Percentiles rank a stretch among this genome's conserved stretches.
Conservation (phyloP, 2,888 invertebrate species). For the Synergus laeviventris region DNA sequence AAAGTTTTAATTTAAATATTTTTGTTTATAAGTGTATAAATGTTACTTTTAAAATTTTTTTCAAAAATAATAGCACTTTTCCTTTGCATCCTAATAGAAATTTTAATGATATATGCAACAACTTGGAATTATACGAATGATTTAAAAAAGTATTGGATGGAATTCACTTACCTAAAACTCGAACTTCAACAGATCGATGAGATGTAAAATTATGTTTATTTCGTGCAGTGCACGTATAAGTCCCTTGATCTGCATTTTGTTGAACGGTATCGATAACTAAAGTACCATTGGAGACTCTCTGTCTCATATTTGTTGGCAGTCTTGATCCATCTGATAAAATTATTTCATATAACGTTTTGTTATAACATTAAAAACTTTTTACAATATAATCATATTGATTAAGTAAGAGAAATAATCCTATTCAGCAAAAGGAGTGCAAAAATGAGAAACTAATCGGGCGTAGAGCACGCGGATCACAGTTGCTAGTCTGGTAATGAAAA, state of each 20-base stretch:
- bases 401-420: too few species aligned
- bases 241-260: constrained; percentile 77
- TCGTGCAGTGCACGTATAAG: constrained; percentile 78
- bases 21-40: not conserved
- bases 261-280: constrained; percentile 78
- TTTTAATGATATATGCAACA: not conserved
- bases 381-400: too few species aligned
- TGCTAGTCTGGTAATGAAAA: too few species aligned
- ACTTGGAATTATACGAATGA: not conserved
- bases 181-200: constrained; percentile 74
- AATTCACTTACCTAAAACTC: constrained; percentile 74
- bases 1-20: not conserved
- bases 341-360: not conserved
- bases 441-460: too few species aligned
- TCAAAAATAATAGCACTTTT: too few species aligned
- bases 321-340: constrained; percentile 75
- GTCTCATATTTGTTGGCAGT: constrained; percentile 79
- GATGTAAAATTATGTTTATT: constrained; percentile 77
- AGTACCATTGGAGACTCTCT: constrained; percentile 78
- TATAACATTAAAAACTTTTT: not conserved
- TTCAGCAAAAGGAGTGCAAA: too few species aligned
- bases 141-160: not conserved
- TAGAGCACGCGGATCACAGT: too few species aligned
- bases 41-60: not conserved
- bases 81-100: not conserved